Percentiles rank a stretch among this genome's conserved stretches.
Evolutionary conservation across 2,888 invertebrate species (phyloP).

Genomic region (Neoscelio sp.): DNA sequence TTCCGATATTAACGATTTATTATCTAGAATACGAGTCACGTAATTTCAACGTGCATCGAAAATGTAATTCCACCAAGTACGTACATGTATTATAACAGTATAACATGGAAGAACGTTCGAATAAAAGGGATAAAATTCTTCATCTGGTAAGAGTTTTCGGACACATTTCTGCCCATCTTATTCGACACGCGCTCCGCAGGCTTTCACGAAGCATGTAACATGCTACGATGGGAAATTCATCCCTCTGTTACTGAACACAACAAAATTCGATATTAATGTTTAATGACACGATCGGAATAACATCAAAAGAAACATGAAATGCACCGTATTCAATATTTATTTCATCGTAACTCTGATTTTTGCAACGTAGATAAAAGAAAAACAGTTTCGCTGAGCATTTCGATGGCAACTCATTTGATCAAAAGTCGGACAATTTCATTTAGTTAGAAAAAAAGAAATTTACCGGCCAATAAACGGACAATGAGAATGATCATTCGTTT

Average conservation of each 20-base stretch:
- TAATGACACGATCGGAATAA: conserved; percentile 9
- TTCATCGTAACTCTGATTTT: conserved; percentile 3
- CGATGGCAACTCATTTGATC: conserved; percentile 1
- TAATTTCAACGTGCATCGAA: too few species aligned
- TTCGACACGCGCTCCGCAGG: background rate
- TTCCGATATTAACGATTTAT: too few species aligned
- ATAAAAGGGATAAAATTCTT: too few species aligned
- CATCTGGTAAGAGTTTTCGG: too few species aligned
- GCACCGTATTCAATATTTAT: background rate
- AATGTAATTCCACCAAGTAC: too few species aligned
- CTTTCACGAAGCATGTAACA: conserved; percentile 24
- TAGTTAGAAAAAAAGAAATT: conserved; percentile 2
- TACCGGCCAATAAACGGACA: conserved; percentile 6
- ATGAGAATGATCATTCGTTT: conserved; percentile 11
- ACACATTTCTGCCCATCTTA: conserved; percentile 27
- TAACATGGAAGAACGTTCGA: too few species aligned
- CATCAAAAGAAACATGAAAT: conserved; percentile 37
- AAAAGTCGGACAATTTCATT: background rate
- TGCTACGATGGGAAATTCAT: conserved; percentile 17
- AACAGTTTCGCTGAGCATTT: background rate
- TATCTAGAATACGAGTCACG: too few species aligned
- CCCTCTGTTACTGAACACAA: background rate
- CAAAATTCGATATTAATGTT: conserved; percentile 29
- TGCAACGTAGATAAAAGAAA: background rate
- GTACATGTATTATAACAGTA: too few species aligned